Evolutionary conservation across 2,888 invertebrate genomes (phyloP), one percentile per base, ranked within the genome.

Genomic region (Macaria liturata): DNA sequence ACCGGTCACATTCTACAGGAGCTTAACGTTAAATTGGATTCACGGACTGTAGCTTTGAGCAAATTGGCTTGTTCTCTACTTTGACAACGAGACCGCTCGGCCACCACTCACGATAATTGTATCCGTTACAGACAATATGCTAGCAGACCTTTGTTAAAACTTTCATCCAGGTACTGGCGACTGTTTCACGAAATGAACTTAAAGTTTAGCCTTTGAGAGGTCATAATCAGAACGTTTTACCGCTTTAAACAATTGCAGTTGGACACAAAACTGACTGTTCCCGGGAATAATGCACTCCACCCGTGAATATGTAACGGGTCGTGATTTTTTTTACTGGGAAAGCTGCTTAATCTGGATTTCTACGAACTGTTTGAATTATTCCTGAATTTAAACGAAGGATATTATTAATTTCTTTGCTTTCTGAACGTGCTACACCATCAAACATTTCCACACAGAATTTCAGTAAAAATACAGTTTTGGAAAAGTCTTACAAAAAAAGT

Each of bases 41-140:
- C 70, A 66, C 68, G 62, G 68, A 72, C 20, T 20, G 20, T 70
- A 74, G 69, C 71, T 75, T 70, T 68, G 75, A 68, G 71, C 69
- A 74, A 76, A 76, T 80, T 78, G 74, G 67, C 72, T 68, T 70
- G 72, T 69, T 68, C 72, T 69, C 57, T 66, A 66, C 72, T 70
- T 69, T 72, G 70, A 74, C 72, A 77, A 76, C 73, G 69, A 69
- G 65, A 64, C 65, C 62, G 71, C 70, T 71, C 75, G 72, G 71
- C 74, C 76, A 72, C 60, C 64, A 63, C 64, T 64, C 69, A 64
- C 69, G 57, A 75, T 85, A 85, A 84, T 85, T 84, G 80, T 82
- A 78, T 84, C 85, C 85, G 85, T 71, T 78, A 71, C 74, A 75
- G 78, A 72, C 75, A 72, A 75, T 75, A 68, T 71, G 68, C 72